Conservation (phyloP, 92 coral and sea anemone species). For the Parazoanthus darwini region DNA sequence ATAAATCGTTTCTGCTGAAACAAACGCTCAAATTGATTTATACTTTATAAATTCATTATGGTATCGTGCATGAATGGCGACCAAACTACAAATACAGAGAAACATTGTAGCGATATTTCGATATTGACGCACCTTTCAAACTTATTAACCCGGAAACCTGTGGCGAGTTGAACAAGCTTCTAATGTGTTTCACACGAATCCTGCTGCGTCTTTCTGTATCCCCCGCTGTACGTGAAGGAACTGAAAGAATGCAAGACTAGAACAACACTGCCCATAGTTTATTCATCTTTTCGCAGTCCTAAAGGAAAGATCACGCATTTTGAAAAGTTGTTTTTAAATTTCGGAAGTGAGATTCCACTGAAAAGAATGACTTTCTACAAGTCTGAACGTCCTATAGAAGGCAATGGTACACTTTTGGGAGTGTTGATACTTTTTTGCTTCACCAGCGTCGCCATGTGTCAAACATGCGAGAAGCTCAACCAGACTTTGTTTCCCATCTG, state of each 20-base stretch:
- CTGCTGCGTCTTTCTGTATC: neutral
- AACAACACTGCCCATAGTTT: neutral
- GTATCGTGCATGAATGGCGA: no score
- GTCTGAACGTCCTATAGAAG: neutral
- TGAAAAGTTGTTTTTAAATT: neutral
- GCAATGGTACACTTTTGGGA: neutral
- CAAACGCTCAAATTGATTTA: no score
- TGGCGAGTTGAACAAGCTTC: neutral
- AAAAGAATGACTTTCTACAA: neutral
- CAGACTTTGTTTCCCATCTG: constrained; percentile 16
- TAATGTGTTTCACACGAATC: neutral
- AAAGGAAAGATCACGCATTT: neutral
- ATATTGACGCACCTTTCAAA: neutral
- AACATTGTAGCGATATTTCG: no score
- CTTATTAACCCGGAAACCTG: constrained; percentile 11
- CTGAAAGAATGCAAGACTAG: neutral
- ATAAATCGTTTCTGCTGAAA: no score
- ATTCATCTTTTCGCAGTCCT: neutral
- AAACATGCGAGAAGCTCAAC: constrained; percentile 29
- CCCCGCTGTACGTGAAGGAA: neutral
- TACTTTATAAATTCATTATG: no score
- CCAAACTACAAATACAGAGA: no score
- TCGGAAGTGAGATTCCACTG: neutral
- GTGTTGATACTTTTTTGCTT: neutral
- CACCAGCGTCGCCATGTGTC: neutral